Evolutionary conservation across 2,113 vertebrate species (phyloP).

Genomic region (Rostratula benghalensis): DNA sequence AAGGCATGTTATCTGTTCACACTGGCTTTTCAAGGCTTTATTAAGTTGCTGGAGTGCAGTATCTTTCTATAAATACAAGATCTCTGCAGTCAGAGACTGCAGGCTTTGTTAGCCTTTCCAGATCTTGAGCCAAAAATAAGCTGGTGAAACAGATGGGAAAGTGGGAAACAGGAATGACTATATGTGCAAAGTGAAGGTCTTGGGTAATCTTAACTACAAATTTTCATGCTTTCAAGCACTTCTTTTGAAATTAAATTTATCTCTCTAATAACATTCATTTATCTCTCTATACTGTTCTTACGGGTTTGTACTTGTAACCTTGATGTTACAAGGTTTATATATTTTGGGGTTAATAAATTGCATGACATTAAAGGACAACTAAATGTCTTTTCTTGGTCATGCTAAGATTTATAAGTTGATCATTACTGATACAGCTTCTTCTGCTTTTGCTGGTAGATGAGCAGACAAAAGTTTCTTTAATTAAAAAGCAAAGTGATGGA

Average conservation of each 20-base stretch:
- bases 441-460: background rate
- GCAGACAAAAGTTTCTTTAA: background rate
- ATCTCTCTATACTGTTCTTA: background rate
- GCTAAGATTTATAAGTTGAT: background rate
- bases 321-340: background rate
- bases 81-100: background rate
- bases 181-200: background rate
- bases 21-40: background rate
- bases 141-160: constrained; percentile 44
- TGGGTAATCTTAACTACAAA: background rate
- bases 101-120: constrained; percentile 47
- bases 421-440: background rate
- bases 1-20: background rate
- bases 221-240: background rate
- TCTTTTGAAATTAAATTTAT: background rate
- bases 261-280: background rate
- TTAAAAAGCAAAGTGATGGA: background rate
- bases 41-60: background rate
- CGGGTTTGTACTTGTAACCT: background rate
- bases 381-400: background rate
- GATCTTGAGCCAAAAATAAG: constrained; percentile 55
- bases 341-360: background rate
- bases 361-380: background rate
- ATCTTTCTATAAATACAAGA: constrained; percentile 10
- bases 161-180: constrained; percentile 41